Base-by-base conservation (phyloP, 2,888 invertebrate species). In the Peribatodes rhomboidaria region DNA sequence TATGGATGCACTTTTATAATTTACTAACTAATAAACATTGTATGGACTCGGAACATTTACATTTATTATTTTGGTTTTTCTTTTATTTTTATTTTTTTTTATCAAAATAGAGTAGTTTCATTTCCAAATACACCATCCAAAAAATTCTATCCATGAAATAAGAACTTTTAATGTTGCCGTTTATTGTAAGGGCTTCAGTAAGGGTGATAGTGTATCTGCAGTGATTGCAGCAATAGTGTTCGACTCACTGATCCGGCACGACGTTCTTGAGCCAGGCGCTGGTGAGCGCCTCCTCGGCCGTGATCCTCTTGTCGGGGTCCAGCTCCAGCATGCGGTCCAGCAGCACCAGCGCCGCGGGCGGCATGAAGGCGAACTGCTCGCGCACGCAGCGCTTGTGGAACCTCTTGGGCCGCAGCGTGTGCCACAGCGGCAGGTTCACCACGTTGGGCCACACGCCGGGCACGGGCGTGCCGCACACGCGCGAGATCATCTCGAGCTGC, bases 361-460 rank as follows among this genome's bases (percentile, higher is more conserved):
- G 99, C 97, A 99, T 96, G 88, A 97, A 98, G 57, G 97, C 95
- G 92, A 99, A 99, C 80, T 98, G 98, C 77, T 99, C 99, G 33
- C 98, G 94, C 59, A 99, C 94, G 74, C 97, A 95, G 68, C 99
- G 95, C 77, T 98, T 95, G 93, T 99, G 97, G 73, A 96, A 95
- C 35, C 97, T 97, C 93, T 98, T 98, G 39, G 98, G 98, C 78
- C 98, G 97, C 50, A 99, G 94, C 31, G 97, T 97, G 85, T 97
- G 96, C 95, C 98, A 99, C 3, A 97, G 94, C 0, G 99, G 99
- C 74, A 99, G 94, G 83, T 97, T 96, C 70, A 98, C 98, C 53
- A 99, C 99, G 83, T 97, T 95, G 9, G 99, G 99, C 99, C 99
- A 99, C 41, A 98, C 98, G 46, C 98, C 98, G 0, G 99, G 99